phyloP scores from a whole-genome alignment of 2,888 invertebrate species.

The Pardosa pseudoannulata region DNA sequence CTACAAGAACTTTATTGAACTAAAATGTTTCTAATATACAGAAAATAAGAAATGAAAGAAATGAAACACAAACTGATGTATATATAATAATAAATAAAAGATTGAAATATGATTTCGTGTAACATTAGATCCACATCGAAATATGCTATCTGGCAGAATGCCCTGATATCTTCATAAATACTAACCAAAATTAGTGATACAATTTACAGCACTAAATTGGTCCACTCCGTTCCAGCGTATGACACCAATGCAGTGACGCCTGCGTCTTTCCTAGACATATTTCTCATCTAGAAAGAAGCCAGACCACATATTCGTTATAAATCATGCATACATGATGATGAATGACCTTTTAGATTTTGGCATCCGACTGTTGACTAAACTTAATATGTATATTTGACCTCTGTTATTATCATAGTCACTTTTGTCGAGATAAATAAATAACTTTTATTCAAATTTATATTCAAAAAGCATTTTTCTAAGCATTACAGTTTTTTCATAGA shows the following conservation, averaged over 20 bases:
- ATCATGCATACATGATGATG: not conserved
- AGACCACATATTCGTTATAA: slow-evolving; percentile 1
- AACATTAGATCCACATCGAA: not conserved
- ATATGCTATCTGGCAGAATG: slow-evolving; percentile 23
- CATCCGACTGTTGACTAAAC: not conserved
- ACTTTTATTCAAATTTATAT: too few species aligned
- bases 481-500: too few species aligned
- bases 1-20: slow-evolving; percentile 6
- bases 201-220: not conserved
- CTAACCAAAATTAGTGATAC: not conserved
- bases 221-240: not conserved
- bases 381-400: too few species aligned
- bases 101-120: slow-evolving; percentile 7
- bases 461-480: too few species aligned
- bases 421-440: too few species aligned
- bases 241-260: not conserved
- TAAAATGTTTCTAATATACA: slow-evolving; percentile 22
- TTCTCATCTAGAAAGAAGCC: slow-evolving; percentile 6
- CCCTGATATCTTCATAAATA: slow-evolving; percentile 18
- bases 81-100: slow-evolving; percentile 24
- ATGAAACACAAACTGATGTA: slow-evolving; percentile 12
- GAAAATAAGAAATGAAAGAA: not conserved
- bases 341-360: not conserved
- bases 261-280: slow-evolving; percentile 11
- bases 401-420: too few species aligned